Evolutionary conservation across 2,888 invertebrate species (phyloP), one percentile per base, ranked within the genome.

Genomic region (Cephalotes varians): DNA sequence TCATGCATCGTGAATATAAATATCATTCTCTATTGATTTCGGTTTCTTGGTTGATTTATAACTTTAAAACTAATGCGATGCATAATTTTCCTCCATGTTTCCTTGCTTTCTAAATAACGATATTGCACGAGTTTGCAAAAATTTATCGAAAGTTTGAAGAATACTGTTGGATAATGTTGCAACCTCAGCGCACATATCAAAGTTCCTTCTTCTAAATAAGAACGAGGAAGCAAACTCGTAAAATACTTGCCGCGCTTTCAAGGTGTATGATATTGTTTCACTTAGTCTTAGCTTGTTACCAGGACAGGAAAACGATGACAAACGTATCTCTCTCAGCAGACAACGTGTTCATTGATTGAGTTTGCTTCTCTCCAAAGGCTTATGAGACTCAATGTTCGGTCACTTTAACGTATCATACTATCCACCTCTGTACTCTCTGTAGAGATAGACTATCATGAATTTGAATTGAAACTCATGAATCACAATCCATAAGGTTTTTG

Each of bases 181-280:
- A 69, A 73, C n/a, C 76, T 76, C 37, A 37, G 76, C 28, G 28
- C 71, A 34, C 71, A 64, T 84, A 86, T 86, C 81, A 82, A 83
- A 85, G 65, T 84, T 89, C 28, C 47, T 54, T 28, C 34, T 83
- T 49, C 56, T 80, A 60, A 83, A 80, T 56, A 79, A 84, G 18
- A 73, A 40, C 73, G 58, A 73, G 69, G 49, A 34, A 71, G 47
- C 60, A 80, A 84, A 58, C 81, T 86, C 82, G 62, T 80, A 83
- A 88, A 89, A 84, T 80, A 69, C 81, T 71, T 79, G 64, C 82
- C 77, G 34, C 58, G 49, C 80, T 54, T 21, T 28, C 21, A 72
- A 71, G 58, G 58, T 58, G 15, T 18, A 4, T 12, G 47, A 64
- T 56, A 74, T 47, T 76, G 67, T 86, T 77, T 47, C 28, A 67